A percentile compares a stretch with the other conserved stretches of the same genome.
phyloP scores from a whole-genome alignment of 2,113 vertebrate species.

The Triplophysa tibetana region DNA sequence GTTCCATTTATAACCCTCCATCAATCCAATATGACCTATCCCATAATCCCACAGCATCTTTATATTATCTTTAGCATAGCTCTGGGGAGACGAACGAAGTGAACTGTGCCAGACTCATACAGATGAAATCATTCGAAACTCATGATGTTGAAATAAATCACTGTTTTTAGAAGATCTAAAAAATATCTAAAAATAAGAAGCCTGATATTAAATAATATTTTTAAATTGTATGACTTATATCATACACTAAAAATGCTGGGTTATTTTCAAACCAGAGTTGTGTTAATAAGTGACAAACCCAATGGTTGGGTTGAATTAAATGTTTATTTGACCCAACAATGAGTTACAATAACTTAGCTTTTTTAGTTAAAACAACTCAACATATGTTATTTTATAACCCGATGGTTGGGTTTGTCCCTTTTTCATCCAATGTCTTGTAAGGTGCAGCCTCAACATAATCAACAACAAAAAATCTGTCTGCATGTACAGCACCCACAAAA shows the following conservation, averaged over 20 bases:
- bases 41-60: constrained; percentile 36
- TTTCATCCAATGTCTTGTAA: not conserved
- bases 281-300: no score
- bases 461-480: not conserved
- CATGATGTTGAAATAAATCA: constrained; percentile 26
- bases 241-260: not conserved
- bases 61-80: constrained; percentile 7
- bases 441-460: not conserved
- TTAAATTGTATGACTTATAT: constrained; percentile 11
- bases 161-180: constrained; percentile 5
- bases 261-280: no score
- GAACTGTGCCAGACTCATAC: not conserved
- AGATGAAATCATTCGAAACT: not conserved
- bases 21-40: constrained; percentile 40
- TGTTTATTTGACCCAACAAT: no score
- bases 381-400: no score
- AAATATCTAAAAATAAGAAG: not conserved
- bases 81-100: constrained; percentile 1
- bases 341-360: no score
- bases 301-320: no score
- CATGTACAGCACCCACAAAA: not conserved
- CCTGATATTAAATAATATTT: not conserved
- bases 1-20: constrained; percentile 30
- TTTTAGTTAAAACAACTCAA: no score
- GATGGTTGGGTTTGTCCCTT: no score